phyloP scores from a whole-genome alignment of 2,888 invertebrate species.

The Eilema sororculum region DNA sequence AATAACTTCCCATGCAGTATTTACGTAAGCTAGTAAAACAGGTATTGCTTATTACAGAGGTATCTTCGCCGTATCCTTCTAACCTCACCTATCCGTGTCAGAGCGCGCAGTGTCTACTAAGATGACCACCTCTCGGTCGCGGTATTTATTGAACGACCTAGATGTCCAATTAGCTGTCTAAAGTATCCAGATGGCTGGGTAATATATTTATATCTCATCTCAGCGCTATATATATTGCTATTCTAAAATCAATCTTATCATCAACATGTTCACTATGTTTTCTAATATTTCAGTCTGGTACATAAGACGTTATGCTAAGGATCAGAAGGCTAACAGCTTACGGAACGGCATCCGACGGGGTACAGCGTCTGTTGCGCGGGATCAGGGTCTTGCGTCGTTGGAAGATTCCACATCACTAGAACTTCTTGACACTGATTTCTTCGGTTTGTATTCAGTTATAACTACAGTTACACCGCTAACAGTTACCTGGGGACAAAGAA shows the following conservation, averaged over 20 bases:
- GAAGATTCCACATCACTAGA: conserved; percentile 84
- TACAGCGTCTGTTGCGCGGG: conserved; percentile 28
- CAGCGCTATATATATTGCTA: conserved; percentile 4
- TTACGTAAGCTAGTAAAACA: no score
- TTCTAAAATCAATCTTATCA: conserved; percentile 11
- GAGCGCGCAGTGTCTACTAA: neutral
- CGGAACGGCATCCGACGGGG: conserved; percentile 13
- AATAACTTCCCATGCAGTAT: neutral
- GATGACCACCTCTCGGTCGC: neutral
- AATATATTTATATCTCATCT: neutral
- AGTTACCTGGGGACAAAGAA: conserved; percentile 85
- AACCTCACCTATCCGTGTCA: neutral
- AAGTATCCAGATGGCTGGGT: neutral
- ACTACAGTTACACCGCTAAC: conserved; percentile 99
- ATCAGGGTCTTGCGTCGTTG: conserved; percentile 82
- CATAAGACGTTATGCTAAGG: conserved; percentile 8
- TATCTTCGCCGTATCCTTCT: neutral
- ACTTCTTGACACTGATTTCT: conserved; percentile 84
- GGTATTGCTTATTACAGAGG: no score
- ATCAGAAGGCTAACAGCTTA: conserved; percentile 14
- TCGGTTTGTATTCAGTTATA: conserved; percentile 98
- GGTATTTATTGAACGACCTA: neutral
- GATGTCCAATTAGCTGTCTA: neutral
- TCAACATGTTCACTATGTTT: conserved; percentile 3
- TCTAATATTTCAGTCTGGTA: conserved; percentile 13